Base-by-base conservation (phyloP, 2,797 vertebrate genomes). In the Clarias platycephalus region DNA sequence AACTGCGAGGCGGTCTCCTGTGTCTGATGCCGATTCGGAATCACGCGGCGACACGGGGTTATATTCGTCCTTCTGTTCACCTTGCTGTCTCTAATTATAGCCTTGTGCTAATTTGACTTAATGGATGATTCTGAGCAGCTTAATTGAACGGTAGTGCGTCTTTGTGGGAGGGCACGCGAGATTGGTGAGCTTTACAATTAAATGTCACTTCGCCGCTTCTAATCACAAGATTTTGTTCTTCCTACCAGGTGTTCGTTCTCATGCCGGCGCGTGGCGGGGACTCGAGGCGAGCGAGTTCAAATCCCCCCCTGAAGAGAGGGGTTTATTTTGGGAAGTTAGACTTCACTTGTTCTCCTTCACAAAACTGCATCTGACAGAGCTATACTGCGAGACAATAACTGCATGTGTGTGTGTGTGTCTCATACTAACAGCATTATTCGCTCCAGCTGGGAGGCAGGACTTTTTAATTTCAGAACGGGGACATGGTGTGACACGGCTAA, bases 171-270 rank as follows among this genome's bases (percentile, higher is more conserved):
- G 31, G n/a, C 9, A 37, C 53, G 10, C 74, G n/a, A 64, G 78
- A 80, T 34, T 55, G 83, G 67, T 64, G 78, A 80, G 68, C 26
- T 37, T 80, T 71, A 81, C 77, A 74, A 81, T 85, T 85, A 85
- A 66, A 85, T 40, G 68, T 63, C 68, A 62, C 67, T 74, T 74
- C 67, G 8, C 40, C 26, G 68, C 77, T 80, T 75, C 83, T 85
- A 72, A 80, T 80, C 83, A 85, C 28, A 74, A 49, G 83, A 85
- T 85, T 85, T 85, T 80, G 78, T 72, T 85, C 78, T 40, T 74
- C 68, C 28, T 53, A 74, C 58, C 83, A 74, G 78, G 78, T 80
- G 68, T 64, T 55, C 40, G 5, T 18, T 28, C 83, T 28, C n/a
- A 13, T 40, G 26, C 68, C 74, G 18, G 55, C 6, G 10, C n/a